A percentile compares a stretch with the other conserved stretches of the same genome.
phyloP scores from a whole-genome alignment of 2,797 vertebrate species.

The Odontamblyopus lacepedii region DNA sequence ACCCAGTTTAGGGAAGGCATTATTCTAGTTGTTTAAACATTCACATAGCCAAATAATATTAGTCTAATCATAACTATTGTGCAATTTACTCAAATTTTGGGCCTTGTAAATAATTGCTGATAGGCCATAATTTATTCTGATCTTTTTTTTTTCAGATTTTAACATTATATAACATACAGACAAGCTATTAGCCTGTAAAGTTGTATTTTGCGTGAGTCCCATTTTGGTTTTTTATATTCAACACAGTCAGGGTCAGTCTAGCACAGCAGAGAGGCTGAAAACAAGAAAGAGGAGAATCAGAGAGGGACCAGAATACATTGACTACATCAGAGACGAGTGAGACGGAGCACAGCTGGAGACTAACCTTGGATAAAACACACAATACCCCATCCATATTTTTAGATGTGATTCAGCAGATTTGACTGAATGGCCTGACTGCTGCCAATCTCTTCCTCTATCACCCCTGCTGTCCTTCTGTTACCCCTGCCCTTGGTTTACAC shows the following conservation, averaged over 20 bases:
- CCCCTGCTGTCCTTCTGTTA: conserved; percentile 13
- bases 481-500: conserved; percentile 14
- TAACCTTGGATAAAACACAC: conserved; percentile 44
- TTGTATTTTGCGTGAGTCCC: conserved; percentile 10
- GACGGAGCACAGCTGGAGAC: conserved; percentile 9
- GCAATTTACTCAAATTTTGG: too few species aligned
- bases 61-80: too few species aligned
- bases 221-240: conserved; percentile 32
- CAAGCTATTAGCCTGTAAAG: conserved; percentile 10
- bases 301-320: conserved; percentile 10
- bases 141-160: too few species aligned
- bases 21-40: too few species aligned
- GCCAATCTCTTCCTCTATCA: conserved; percentile 28
- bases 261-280: not conserved
- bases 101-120: too few species aligned
- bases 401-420: conserved; percentile 49
- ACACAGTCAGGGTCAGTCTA: not conserved
- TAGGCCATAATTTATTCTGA: too few species aligned
- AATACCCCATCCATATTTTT: conserved; percentile 12
- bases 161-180: not conserved
- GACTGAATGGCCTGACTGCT: conserved; percentile 42
- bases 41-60: too few species aligned
- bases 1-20: too few species aligned
- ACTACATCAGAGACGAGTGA: conserved; percentile 13
- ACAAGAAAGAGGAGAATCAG: not conserved